Evolutionary conservation across 2,113 vertebrate species (phyloP), one percentile per base, ranked within the genome.

Genomic region (Pachycephala philippinensis): DNA sequence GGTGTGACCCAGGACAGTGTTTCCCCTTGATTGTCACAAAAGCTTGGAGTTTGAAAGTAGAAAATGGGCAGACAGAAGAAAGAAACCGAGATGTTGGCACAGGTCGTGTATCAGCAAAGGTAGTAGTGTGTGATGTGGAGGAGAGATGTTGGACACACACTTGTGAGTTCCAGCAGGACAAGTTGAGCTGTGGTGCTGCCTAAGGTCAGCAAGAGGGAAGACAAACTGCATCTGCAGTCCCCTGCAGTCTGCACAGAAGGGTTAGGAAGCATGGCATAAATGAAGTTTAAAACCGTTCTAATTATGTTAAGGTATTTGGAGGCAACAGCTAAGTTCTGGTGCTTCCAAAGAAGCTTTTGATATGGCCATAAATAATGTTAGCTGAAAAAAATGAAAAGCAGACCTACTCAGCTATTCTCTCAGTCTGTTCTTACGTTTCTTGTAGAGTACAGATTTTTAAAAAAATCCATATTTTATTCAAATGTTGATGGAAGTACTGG

Each of bases 351-450:
- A 68, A 69, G 7, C 83, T 72, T 69, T 70, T 90, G 70, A 37
- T 60, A 47, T 39, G 66, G 68, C 78, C 60, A 47, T 70, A 91
- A 95, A 60, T 95, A 75, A 90, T 54, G 56, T 89, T 83, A 77
- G 70, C 52, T 96, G 59, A 52, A 87, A 80, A 86, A 88, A 94
- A 83, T 68, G 6, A 57, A 68, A 86, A 78, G 9, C 50, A 53
- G 42, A 16, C 26, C 68, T 71, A 63, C 77, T 79, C 28, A 85
- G 74, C 14, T 95, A 50, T 76, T 93, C 91, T 80, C 27, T 37
- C n/a, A 45, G 40, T 93, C 63, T 78, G 49, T 92, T 87, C 89
- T 64, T 90, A 13, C 1, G 13, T 83, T 95, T 96, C 92, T 80
- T 71, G 47, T 82, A 61, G n/a, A 69, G 52, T 90, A 90, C 65